Evolutionary conservation across 92 coral and sea anemone species (phyloP).

Genomic region (Paragorgia papillata): DNA sequence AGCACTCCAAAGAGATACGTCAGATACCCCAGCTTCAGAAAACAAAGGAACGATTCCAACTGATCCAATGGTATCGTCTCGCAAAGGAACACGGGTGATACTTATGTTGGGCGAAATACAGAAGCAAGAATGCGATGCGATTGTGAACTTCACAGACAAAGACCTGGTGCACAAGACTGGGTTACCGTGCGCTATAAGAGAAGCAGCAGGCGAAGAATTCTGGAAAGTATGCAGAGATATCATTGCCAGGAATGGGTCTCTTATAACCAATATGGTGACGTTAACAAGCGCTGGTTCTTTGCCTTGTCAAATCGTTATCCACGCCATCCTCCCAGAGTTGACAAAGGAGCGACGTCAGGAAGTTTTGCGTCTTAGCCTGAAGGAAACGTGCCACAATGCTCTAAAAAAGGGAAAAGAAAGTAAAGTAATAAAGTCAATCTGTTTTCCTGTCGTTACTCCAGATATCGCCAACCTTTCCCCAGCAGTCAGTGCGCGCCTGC

Average conservation of each 20-base stretch:
- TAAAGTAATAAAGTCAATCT: neutral
- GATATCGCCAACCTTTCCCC: constrained; percentile 1
- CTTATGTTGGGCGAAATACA: constrained; percentile 1
- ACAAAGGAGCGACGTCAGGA: constrained; percentile 1
- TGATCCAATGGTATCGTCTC: constrained; percentile 1
- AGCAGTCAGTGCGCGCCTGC: constrained; percentile 1
- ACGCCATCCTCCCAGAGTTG: constrained; percentile 57
- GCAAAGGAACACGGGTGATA: neutral
- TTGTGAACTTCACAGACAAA: constrained; percentile 28
- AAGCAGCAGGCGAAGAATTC: constrained; percentile 19
- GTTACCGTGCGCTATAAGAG: neutral
- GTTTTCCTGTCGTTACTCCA: constrained; percentile 2
- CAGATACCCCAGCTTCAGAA: neutral
- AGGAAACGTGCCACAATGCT: neutral
- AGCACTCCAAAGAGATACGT: neutral
- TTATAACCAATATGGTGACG: neutral
- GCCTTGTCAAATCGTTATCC: constrained; percentile 68
- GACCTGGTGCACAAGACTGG: constrained; percentile 8
- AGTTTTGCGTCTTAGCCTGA: neutral
- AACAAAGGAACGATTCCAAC: neutral
- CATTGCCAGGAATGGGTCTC: neutral
- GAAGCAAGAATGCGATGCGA: constrained; percentile 18
- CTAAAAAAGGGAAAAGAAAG: neutral
- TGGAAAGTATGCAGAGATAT: constrained; percentile 1
- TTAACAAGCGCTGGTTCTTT: constrained; percentile 42